Evolutionary conservation across 1,140 invertebrate species (phyloP).

Genomic region (Pristionchus pacificus): DNA sequence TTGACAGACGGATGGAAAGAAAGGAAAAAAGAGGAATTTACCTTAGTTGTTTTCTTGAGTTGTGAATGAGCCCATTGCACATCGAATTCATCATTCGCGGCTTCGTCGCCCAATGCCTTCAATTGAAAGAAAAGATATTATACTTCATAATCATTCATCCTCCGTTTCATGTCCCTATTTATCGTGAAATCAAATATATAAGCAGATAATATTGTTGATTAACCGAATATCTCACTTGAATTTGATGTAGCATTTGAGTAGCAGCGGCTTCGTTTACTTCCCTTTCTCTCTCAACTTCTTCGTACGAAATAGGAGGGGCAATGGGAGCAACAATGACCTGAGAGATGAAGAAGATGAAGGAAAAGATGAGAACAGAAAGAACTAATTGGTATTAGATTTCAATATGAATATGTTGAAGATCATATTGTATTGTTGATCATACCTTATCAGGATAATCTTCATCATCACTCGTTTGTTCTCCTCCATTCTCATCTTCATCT

Average conservation of each 20-base stretch:
- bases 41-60: not conserved
- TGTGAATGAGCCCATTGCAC: constrained; percentile 50
- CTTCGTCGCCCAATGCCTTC: constrained; percentile 50
- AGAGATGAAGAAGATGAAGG: constrained; percentile 15
- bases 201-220: too few species aligned
- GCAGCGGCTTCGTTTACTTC: constrained; percentile 39
- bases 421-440: constrained; percentile 3
- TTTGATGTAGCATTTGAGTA: constrained; percentile 52
- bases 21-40: too few species aligned
- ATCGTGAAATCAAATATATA: too few species aligned
- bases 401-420: constrained; percentile 9
- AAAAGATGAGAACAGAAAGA: not conserved
- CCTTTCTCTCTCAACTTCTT: constrained; percentile 43
- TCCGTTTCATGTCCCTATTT: too few species aligned
- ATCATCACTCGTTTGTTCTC: constrained; percentile 44
- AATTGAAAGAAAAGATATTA: not conserved
- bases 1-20: too few species aligned
- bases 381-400: constrained; percentile 14
- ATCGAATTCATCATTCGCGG: constrained; percentile 57
- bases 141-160: not conserved
- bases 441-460: constrained; percentile 56
- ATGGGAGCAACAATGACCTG: constrained; percentile 50
- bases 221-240: too few species aligned
- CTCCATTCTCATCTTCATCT: constrained; percentile 41
- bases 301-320: constrained; percentile 36